A percentile compares a stretch with the other conserved stretches of the same genome.
Evolutionary conservation across 37 sponge, comb jelly and placozoan genomes (phyloP).

Genomic region (Halichondria panicea): DNA sequence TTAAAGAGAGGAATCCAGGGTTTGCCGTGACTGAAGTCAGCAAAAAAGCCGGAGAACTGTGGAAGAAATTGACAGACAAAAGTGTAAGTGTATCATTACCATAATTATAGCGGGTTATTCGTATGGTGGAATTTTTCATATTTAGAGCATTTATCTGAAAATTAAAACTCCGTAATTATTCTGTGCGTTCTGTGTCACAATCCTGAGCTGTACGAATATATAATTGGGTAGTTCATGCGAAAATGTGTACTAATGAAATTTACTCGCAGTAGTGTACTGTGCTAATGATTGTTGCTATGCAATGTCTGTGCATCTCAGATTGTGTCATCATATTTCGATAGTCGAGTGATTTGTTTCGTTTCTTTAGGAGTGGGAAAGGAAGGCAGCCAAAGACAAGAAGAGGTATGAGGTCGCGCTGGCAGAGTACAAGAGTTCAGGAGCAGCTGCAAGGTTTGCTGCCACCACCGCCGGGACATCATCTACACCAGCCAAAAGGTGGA

Average conservation of each 20-base stretch:
- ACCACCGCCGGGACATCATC: too few relatives aligned
- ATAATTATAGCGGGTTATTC: background rate
- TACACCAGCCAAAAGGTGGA: too few relatives aligned
- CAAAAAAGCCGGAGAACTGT: constrained; percentile 87
- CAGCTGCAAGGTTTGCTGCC: background rate
- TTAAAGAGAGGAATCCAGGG: constrained; percentile 78
- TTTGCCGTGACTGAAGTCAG: constrained; percentile 69
- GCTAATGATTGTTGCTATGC: too few relatives aligned
- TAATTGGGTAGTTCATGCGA: background rate
- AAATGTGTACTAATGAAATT: background rate
- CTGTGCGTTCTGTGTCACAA: background rate
- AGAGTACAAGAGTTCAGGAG: constrained; percentile 68
- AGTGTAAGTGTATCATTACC: constrained; percentile 50
- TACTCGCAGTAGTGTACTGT: too few relatives aligned
- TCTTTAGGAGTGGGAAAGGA: constrained; percentile 63
- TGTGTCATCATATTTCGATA: too few relatives aligned
- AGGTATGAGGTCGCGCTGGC: constrained; percentile 59
- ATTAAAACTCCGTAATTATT: background rate
- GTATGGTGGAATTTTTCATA: too few relatives aligned
- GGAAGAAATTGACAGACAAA: constrained; percentile 81
- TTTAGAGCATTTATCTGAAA: too few relatives aligned
- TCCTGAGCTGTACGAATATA: background rate
- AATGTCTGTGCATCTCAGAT: too few relatives aligned
- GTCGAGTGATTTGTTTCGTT: background rate
- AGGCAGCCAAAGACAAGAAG: constrained; percentile 44